These are phyloP conservation scores for Apeltes quadracus DNA, from an alignment of 2,113 vertebrate species.

Conservation along the genomic window DNA sequence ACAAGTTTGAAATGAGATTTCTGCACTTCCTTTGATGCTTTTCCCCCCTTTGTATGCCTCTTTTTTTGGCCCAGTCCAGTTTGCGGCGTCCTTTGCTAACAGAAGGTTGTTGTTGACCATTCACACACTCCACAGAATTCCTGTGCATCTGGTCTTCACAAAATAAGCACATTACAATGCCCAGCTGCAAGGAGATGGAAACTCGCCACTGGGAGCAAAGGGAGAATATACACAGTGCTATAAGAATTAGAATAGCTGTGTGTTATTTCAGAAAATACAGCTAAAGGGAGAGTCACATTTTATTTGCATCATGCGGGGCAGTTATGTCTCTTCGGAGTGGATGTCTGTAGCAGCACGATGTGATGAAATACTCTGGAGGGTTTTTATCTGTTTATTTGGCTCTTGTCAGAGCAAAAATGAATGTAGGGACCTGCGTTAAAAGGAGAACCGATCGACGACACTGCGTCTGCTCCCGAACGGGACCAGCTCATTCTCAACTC, in stretches of 20 bases:
- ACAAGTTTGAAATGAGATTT: conserved; percentile 23
- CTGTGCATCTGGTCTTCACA: conserved; percentile 29
- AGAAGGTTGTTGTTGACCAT: conserved; percentile 37
- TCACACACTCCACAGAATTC: conserved; percentile 2
- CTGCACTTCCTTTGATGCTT: not conserved
- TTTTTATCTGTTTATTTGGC: conserved; percentile 17
- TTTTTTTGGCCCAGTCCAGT: conserved; percentile 26
- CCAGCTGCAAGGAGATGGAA: conserved; percentile 32
- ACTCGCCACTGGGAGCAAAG: conserved; percentile 32
- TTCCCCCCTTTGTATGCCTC: conserved; percentile 21
- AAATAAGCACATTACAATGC: conserved; percentile 44
- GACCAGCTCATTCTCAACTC: not conserved
- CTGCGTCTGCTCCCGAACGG: conserved; percentile 4
- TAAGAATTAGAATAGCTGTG: conserved; percentile 31
- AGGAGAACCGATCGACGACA: not conserved
- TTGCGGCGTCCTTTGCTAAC: conserved; percentile 32
- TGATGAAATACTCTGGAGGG: conserved; percentile 50
- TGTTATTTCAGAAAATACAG: conserved; percentile 52
- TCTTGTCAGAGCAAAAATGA: conserved; percentile 17
- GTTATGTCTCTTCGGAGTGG: conserved; percentile 41
- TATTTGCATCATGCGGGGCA: conserved; percentile 51
- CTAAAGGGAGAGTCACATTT: conserved; percentile 46
- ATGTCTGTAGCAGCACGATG: conserved; percentile 23
- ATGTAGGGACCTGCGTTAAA: not conserved
- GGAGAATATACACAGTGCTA: conserved; percentile 27